Evolutionary conservation across 2,888 invertebrate genomes (phyloP).

Genomic region (Pedicia rivosa): DNA sequence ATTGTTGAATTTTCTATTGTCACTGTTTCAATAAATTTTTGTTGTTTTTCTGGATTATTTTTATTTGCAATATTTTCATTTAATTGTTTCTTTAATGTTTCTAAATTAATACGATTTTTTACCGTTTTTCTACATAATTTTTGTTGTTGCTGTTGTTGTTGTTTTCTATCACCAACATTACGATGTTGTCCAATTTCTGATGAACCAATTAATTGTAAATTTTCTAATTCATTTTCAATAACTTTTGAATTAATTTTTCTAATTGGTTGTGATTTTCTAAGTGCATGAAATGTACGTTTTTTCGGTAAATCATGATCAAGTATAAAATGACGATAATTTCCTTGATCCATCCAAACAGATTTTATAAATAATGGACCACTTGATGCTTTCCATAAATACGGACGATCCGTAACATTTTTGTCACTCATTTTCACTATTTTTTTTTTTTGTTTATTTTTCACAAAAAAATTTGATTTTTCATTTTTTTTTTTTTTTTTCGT

Average conservation of each 20-base stretch:
- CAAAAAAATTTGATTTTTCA: too few species aligned
- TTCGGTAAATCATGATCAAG: constrained; percentile 19
- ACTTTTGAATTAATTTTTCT: too few species aligned
- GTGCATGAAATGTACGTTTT: not conserved
- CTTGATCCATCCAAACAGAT: constrained; percentile 55
- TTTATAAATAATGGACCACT: constrained; percentile 42
- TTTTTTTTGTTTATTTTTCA: too few species aligned
- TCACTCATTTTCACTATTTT: too few species aligned
- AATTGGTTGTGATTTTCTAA: too few species aligned
- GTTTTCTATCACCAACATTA: not conserved
- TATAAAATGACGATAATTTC: constrained; percentile 26
- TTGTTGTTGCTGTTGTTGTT: not conserved
- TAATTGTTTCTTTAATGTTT: not conserved
- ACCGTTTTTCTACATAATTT: not conserved
- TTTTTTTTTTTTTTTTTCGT: too few species aligned
- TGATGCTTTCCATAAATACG: constrained; percentile 41
- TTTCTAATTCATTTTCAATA: constrained; percentile 4
- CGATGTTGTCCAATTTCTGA: constrained; percentile 2
- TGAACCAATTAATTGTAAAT: constrained; percentile 10
- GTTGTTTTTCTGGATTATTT: not conserved
- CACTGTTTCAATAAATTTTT: too few species aligned
- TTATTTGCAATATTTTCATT: constrained; percentile 3
- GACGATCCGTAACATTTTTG: too few species aligned
- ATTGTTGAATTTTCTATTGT: too few species aligned
- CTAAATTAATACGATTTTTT: constrained; percentile 1